phyloP scores from a whole-genome alignment of 2,113 vertebrate genomes.

The Charina bottae region DNA sequence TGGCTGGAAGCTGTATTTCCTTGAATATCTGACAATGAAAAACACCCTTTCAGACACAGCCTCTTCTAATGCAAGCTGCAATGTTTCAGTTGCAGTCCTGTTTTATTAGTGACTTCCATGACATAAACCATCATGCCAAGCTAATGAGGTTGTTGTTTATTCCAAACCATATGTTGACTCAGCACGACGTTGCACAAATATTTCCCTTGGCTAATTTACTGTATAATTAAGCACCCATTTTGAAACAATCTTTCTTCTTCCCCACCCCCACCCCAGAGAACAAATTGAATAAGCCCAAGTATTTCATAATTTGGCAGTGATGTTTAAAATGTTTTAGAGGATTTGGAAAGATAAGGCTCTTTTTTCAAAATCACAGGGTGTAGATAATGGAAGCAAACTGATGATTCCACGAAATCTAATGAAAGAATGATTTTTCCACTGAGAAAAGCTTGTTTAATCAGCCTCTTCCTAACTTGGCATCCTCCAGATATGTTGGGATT shows the following conservation, averaged over 20 bases:
- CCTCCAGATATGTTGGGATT: background rate
- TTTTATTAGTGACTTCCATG: background rate
- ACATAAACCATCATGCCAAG: slow-evolving; percentile 44
- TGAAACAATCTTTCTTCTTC: slow-evolving; percentile 53
- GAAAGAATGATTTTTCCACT: background rate
- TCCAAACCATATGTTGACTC: slow-evolving; percentile 55
- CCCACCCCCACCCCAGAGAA: background rate
- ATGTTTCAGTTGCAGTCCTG: slow-evolving; percentile 4
- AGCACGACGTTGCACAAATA: slow-evolving; percentile 54
- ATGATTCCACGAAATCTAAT: background rate
- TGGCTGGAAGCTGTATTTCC: background rate
- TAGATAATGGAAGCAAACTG: background rate
- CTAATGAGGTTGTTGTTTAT: slow-evolving; percentile 36
- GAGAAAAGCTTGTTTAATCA: background rate
- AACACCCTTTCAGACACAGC: background rate
- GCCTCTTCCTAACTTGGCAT: background rate
- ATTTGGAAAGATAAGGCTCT: slow-evolving; percentile 2
- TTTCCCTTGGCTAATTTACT: slow-evolving; percentile 56
- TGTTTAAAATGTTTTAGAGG: slow-evolving; percentile 36
- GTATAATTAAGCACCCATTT: slow-evolving; percentile 50
- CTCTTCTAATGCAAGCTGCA: background rate
- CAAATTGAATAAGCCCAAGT: slow-evolving; percentile 27
- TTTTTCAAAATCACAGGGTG: background rate
- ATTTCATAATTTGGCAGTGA: slow-evolving; percentile 44
- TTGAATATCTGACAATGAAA: background rate